phyloP scores from a whole-genome alignment of 2,113 vertebrate species.

The Hyaena hyaena region DNA sequence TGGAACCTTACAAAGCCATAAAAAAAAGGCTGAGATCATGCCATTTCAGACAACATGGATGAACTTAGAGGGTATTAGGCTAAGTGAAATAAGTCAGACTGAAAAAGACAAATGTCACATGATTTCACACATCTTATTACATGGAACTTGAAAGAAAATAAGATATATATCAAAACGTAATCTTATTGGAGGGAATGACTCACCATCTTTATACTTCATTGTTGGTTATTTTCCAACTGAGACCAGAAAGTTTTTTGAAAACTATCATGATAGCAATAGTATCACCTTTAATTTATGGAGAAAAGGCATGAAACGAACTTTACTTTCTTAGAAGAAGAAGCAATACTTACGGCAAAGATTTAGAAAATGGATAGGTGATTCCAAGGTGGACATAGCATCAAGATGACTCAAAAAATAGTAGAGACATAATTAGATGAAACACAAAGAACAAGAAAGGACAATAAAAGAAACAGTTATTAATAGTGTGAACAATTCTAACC shows the following conservation, averaged over 20 bases:
- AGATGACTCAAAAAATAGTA: background rate
- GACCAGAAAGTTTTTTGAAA: background rate
- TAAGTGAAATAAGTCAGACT: background rate
- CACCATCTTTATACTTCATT: background rate
- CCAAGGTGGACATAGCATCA: background rate
- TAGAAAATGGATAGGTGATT: background rate
- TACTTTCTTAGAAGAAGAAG: background rate
- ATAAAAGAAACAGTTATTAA: background rate
- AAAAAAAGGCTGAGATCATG: background rate
- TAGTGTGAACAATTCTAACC: background rate
- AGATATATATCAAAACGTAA: background rate
- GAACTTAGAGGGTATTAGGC: background rate
- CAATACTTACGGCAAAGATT: background rate
- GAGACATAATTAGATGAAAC: background rate
- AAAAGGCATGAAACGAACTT: background rate
- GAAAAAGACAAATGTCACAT: background rate
- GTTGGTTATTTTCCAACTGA: background rate
- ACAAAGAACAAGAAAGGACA: background rate
- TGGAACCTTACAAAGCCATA: background rate
- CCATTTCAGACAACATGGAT: background rate
- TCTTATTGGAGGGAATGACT: too few species aligned
- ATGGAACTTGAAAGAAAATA: background rate
- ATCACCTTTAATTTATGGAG: background rate
- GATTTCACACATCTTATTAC: background rate
- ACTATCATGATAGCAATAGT: background rate